These are phyloP conservation scores for Chromoteleia sp. DNA, from an alignment of 2,888 invertebrate species.

Conservation along the genomic window DNA sequence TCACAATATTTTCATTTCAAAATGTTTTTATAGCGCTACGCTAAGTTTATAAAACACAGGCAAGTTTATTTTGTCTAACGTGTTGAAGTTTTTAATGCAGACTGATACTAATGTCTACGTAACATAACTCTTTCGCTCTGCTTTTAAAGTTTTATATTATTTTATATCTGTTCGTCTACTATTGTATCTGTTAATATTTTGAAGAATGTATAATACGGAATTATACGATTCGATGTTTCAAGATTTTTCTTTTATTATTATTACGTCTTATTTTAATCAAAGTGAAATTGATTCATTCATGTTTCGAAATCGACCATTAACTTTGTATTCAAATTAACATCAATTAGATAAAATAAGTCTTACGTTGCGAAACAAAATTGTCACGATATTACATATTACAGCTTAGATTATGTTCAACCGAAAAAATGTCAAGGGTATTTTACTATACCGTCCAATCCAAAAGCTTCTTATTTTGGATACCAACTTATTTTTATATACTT, in stretches of 20 bases:
- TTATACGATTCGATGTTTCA: too few relatives aligned
- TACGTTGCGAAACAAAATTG: not conserved
- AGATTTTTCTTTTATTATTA: too few relatives aligned
- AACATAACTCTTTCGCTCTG: conserved; percentile 22
- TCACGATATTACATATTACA: not conserved
- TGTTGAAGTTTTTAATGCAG: conserved; percentile 30
- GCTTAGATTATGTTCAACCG: not conserved
- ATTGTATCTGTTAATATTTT: not conserved
- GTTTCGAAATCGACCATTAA: too few relatives aligned
- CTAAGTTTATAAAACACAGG: conserved; percentile 12
- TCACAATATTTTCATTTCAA: conserved; percentile 22
- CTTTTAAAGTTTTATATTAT: conserved; percentile 19
- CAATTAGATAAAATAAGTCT: too few relatives aligned
- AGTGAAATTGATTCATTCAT: too few relatives aligned
- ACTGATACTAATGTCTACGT: conserved; percentile 19
- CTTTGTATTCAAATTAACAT: too few relatives aligned
- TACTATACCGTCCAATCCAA: not conserved
- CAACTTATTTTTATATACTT: conserved; percentile 40
- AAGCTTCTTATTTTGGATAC: conserved; percentile 25
- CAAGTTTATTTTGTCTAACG: conserved; percentile 41
- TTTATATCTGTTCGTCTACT: conserved; percentile 7
- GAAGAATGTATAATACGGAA: not conserved
- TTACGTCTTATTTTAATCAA: too few relatives aligned
- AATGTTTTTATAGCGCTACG: conserved; percentile 17
- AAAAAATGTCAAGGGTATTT: conserved; percentile 31